Conservation (phyloP, 2,113 vertebrate species). For the Anoplopoma fimbria region DNA sequence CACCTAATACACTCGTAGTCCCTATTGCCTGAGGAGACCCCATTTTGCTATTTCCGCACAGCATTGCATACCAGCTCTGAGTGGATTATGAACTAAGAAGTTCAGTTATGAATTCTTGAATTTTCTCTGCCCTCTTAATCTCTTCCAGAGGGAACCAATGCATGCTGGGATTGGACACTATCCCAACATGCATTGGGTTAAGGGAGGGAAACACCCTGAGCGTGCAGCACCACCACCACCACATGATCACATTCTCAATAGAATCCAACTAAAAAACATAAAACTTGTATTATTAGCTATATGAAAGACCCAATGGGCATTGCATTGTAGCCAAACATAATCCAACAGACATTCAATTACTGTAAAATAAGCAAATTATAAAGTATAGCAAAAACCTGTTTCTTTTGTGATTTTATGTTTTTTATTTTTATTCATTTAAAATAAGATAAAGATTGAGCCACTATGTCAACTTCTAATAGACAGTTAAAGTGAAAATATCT, state of each 20-base stretch:
- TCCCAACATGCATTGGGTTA: constrained; percentile 24
- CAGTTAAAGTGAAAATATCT: not conserved
- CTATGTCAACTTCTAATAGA: not conserved
- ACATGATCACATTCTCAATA: not conserved
- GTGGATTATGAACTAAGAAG: constrained; percentile 30
- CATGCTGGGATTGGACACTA: not conserved
- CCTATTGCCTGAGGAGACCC: constrained; percentile 30
- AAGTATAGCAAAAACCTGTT: not conserved
- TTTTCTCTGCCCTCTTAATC: constrained; percentile 30
- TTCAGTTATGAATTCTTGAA: constrained; percentile 42
- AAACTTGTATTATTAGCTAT: constrained; percentile 5
- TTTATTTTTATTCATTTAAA: not conserved
- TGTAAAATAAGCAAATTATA: too few relatives aligned
- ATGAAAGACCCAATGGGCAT: not conserved
- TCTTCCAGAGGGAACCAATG: constrained; percentile 10
- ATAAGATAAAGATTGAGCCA: not conserved
- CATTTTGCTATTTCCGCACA: constrained; percentile 31
- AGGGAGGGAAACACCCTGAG: constrained; percentile 16
- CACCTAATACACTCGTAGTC: constrained; percentile 7
- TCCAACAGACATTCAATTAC: not conserved
- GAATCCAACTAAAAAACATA: constrained; percentile 1
- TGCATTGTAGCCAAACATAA: constrained; percentile 15
- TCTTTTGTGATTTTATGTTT: not conserved
- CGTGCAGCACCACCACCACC: not conserved
- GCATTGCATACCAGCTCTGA: not conserved